Evolutionary conservation across 2,888 invertebrate genomes (phyloP), one percentile per base, ranked within the genome.

Genomic region (Hypercompe scribonia): DNA sequence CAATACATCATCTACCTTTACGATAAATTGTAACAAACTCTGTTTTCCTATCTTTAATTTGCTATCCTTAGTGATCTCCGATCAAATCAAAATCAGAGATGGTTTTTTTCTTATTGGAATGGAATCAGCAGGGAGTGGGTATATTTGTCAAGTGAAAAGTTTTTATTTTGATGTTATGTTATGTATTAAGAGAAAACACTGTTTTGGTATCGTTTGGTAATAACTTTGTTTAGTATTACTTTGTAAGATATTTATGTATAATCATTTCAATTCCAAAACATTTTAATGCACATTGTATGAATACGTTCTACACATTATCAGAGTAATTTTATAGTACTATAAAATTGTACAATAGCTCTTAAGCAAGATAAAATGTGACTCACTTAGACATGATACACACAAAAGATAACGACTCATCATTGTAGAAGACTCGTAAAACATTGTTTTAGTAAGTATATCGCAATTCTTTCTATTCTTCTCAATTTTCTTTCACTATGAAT

Each of bases 391-490:
- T 31, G 15, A 61, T 31, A 18, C 7, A 31, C 31, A 31, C 2
- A 31, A 61, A 18, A 31, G 15, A 31, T 31, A 15, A 31, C 18
- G 61, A 61, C 18, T 61, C 61, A 61, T 31, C 18, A 31, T 13
- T 15, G 28, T 28, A 61, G 31, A 61, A 61, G 11, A 46, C 66
- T 66, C 21, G 21, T 46, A 31, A 31, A 61, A 31, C 50, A 65
- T 36, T 65, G 28, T 65, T 71, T 65, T 36, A 50, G 64, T 24
- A 50, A 5, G 8, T 7, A 36, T 42, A 50, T 39, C 33, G 31
- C 71, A 65, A 58, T 65, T 46, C 39, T 21, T 66, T 46, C 46
- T 46, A 66, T 66, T 66, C 46, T 7, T 7, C 36, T 36, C 2
- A 5, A 5, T 18, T 65, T 42, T 39, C n/a, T 33, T 66, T 66